Conservation (phyloP, 1,140 invertebrate species). For the Nixonia krombeini region DNA sequence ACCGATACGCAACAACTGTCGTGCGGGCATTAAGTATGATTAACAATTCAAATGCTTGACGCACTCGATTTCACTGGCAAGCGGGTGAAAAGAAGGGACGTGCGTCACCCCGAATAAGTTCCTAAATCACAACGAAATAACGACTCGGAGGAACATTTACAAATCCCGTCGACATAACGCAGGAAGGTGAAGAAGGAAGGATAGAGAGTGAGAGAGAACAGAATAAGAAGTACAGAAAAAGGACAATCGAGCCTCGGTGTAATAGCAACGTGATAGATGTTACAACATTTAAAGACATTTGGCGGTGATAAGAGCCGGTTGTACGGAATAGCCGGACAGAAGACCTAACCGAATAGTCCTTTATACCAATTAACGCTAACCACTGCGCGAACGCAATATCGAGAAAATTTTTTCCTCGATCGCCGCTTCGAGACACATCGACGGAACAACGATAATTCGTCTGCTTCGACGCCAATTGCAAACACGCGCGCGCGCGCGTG, state of each 20-base stretch:
- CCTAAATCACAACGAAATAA: slow-evolving; percentile 36
- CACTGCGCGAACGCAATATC: slow-evolving; percentile 5
- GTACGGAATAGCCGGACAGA: slow-evolving; percentile 58
- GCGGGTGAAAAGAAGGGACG: slow-evolving; percentile 33
- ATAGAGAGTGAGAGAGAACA: too few relatives aligned
- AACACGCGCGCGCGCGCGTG: too few relatives aligned
- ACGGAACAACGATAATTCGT: neutral
- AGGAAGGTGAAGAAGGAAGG: slow-evolving; percentile 11
- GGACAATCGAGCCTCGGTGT: slow-evolving; percentile 18
- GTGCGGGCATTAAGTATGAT: too few relatives aligned
- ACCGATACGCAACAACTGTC: too few relatives aligned
- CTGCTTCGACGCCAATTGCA: too few relatives aligned
- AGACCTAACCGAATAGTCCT: slow-evolving; percentile 45
- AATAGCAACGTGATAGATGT: slow-evolving; percentile 20
- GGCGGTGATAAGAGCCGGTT: slow-evolving; percentile 68
- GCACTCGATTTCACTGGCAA: too few relatives aligned
- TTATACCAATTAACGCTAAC: slow-evolving; percentile 23
- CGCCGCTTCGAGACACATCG: slow-evolving; percentile 6
- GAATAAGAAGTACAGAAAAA: too few relatives aligned
- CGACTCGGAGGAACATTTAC: slow-evolving; percentile 44
- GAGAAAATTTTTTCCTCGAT: neutral
- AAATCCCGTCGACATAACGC: slow-evolving; percentile 16
- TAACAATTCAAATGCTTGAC: too few relatives aligned
- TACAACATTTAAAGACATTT: slow-evolving; percentile 29
- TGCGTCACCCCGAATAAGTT: slow-evolving; percentile 15